Evolutionary conservation across 2,888 invertebrate species (phyloP), one percentile per base, ranked within the genome.

Genomic region (Poecilus cupreus): DNA sequence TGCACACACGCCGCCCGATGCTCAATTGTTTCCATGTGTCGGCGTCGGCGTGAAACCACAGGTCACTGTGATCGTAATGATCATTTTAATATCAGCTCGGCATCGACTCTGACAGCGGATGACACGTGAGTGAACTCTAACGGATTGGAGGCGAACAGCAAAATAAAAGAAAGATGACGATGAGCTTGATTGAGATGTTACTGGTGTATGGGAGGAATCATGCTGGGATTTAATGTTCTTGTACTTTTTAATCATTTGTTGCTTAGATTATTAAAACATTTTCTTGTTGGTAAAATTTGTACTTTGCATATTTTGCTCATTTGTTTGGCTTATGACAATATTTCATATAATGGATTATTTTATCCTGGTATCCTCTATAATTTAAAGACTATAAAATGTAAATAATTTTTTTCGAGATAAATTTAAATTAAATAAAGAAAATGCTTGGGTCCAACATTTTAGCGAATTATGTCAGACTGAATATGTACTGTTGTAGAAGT

Each of bases 81-180:
- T 77, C 57, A 57, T 57, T 77, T 77, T 77, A 57, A 77, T 77
- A 77, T 77, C 76, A 77, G 60, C 26, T 26, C 26, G 60, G 26
- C 60, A 5, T 26, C n/a, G 60, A 60, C 26, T 57, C 57, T 57
- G 57, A 57, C 60, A 13, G n/a, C 22, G 24, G 60, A 60, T 60
- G 60, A 60, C 60, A 60, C 60, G 60, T 60, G 60, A 60, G 60
- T 60, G 60, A 60, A 60, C 60, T 60, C 60, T 60, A 54, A 60
- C 60, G 26, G 60, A 54, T 20, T 18, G 8, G 54, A 54, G 11
- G 11, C 3, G 22, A 54, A 54, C 54, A 54, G 22, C 54, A 54
- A 60, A 60, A 60, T 60, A 60, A 60, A 60, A 60, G n/a, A 24
- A 4, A n/a, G n/a, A 60, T 60, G 60, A 60, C 22, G 26, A 60